phyloP scores from a whole-genome alignment of 2,797 vertebrate species.

The Astyanax mexicanus region DNA sequence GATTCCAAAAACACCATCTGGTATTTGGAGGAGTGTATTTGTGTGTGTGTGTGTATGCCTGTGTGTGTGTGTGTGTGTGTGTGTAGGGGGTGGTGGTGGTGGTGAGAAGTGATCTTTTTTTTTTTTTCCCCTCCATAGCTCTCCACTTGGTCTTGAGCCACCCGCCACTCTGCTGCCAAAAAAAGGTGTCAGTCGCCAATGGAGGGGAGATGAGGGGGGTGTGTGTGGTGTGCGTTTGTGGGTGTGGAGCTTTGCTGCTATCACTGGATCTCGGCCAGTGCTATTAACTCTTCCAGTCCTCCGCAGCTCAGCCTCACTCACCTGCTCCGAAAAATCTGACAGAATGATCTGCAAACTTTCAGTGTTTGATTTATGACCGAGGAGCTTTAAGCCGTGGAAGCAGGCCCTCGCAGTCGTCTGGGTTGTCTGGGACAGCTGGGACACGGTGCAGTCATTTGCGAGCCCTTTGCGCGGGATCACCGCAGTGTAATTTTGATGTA shows the following conservation, averaged over 20 bases:
- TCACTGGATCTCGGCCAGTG: conserved; percentile 70
- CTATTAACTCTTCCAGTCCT: conserved; percentile 65
- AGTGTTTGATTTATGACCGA: conserved; percentile 36
- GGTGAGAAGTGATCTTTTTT: conserved; percentile 87
- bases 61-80: conserved; percentile 54
- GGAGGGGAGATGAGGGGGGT: conserved; percentile 60
- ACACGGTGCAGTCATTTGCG: background rate
- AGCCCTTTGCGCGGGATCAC: background rate
- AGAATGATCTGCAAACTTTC: conserved; percentile 46
- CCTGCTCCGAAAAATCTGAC: conserved; percentile 50
- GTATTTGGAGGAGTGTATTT: conserved; percentile 83
- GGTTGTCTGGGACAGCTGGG: conserved; percentile 5
- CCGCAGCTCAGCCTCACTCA: conserved; percentile 44
- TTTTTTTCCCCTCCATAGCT: conserved; percentile 87
- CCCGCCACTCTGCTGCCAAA: conserved; percentile 91
- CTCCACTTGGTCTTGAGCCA: conserved; percentile 93
- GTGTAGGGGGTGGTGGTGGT: conserved; percentile 68
- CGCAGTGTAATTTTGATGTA: background rate
- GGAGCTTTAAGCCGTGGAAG: conserved; percentile 4
- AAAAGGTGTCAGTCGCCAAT: conserved; percentile 94
- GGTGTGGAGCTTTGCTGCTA: conserved; percentile 57
- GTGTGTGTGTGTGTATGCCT: conserved; percentile 52
- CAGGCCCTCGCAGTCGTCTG: background rate
- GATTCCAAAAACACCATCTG: conserved; percentile 98
- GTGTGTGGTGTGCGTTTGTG: conserved; percentile 66